Evolutionary conservation across 2,888 invertebrate genomes (phyloP).

Genomic region (Callinectes sapidus): DNA sequence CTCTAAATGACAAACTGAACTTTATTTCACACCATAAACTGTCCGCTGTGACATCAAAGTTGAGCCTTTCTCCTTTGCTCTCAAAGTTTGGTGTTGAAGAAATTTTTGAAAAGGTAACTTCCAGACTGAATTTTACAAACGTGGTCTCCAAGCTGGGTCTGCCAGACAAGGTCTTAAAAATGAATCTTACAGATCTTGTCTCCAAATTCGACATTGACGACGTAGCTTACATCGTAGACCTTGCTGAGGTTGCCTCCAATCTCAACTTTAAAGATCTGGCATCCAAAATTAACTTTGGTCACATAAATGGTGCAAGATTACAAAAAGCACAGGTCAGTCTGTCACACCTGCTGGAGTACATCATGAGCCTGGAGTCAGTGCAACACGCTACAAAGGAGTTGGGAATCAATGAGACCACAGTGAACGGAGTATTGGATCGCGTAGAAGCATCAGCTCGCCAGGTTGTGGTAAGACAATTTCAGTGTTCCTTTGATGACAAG

Average conservation of each 20-base stretch:
- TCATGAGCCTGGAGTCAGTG: background rate
- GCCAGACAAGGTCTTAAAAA: background rate
- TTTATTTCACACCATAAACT: background rate
- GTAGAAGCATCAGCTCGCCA: background rate
- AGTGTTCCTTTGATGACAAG: background rate
- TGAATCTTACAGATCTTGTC: conserved; percentile 14
- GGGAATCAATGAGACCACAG: background rate
- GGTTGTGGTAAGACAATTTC: background rate
- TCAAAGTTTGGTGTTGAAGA: conserved; percentile 19
- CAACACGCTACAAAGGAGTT: background rate
- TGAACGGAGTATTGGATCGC: background rate
- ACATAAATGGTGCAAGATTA: background rate
- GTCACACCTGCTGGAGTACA: background rate
- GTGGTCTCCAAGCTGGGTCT: background rate
- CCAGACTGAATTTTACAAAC: background rate
- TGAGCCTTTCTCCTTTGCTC: background rate
- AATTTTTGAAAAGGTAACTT: background rate
- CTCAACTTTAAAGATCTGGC: conserved; percentile 28
- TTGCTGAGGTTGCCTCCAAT: background rate
- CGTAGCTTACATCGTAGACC: background rate
- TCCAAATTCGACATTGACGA: conserved; percentile 5
- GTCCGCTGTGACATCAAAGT: background rate
- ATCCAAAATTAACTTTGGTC: background rate
- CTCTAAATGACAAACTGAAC: conserved; percentile 8
- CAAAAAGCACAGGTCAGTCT: background rate